These are phyloP conservation scores for Larimichthys crocea DNA, from an alignment of 2,113 vertebrate species.

Conservation along the genomic window DNA sequence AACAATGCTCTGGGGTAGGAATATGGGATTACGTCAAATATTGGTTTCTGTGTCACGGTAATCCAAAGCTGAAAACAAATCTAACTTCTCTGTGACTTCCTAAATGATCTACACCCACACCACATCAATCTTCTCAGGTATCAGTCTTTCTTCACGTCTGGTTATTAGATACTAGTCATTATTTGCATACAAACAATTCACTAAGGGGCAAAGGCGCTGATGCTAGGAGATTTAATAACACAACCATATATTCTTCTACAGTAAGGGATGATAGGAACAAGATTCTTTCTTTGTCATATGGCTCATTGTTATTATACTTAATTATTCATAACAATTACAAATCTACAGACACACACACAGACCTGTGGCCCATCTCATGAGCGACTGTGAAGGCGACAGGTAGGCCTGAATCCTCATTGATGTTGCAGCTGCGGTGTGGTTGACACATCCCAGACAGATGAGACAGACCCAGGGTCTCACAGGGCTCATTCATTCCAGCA, in stretches of 20 bases:
- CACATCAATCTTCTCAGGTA: conserved; percentile 20
- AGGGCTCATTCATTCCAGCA: conserved; percentile 93
- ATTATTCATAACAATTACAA: conserved; percentile 1
- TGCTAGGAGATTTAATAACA: conserved; percentile 11
- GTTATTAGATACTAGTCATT: conserved; percentile 44
- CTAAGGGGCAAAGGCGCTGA: conserved; percentile 9
- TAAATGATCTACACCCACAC: neutral
- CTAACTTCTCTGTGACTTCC: neutral
- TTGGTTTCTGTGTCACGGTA: neutral
- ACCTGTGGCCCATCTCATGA: conserved; percentile 96
- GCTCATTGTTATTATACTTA: conserved; percentile 9
- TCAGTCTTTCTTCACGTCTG: neutral
- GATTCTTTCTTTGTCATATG: conserved; percentile 22
- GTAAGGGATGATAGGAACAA: neutral
- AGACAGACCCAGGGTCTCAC: conserved; percentile 96
- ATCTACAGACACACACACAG: conserved; percentile 13
- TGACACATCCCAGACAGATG: conserved; percentile 99
- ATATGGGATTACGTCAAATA: too few relatives aligned
- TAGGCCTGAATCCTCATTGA: conserved; percentile 97
- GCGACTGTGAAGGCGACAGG: conserved; percentile 96
- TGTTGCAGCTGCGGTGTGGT: conserved; percentile 95
- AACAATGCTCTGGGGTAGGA: too few relatives aligned
- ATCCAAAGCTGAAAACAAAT: conserved; percentile 3
- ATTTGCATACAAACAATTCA: conserved; percentile 16
- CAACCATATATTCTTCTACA: conserved; percentile 13